Evolutionary conservation across 2,113 vertebrate species (phyloP), one percentile per base, ranked within the genome.

Genomic region (Neogale vison): DNA sequence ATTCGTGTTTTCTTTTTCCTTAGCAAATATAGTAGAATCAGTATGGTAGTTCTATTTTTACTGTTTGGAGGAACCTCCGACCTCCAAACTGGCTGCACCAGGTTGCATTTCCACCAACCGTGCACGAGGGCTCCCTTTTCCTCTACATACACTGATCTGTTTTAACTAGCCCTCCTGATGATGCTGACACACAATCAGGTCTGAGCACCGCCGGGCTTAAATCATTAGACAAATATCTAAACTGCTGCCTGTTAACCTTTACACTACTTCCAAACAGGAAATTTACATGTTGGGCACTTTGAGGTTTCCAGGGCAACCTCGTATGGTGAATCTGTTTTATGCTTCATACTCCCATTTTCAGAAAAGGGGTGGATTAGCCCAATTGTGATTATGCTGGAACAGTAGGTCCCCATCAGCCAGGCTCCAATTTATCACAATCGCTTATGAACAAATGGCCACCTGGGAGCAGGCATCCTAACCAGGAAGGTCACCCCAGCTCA

Each of bases 241-340:
- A 80, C 26, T 24, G 0, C 42, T 47, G 9, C 88, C 36, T 67
- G 39, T 72, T 93, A 71, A 85, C 61, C 52, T 94, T 85, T 55
- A 52, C 42, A 6, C 26, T 67, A 2, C 90, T 90, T 31, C 42
- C 79, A 94, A 63, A 57, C 13, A 47, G 61, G 65, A 96, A 93
- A 71, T 29, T 83, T 50, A 69, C 20, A 67, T 92, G 31, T 61
- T 34, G n/a, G 93, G 36, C 12, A 39, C 52, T 76, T 86, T 18
- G 76, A 96, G 52, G 72, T 93, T 94, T 94, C 52, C 69, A 91
- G 47, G 67, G 63, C 55, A 93, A 93, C 88, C 18, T 61, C 4
- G 1, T 21, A 77, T 2, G 20, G 23, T 52, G 36, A 93, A 89
- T 69, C 59, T 91, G 34, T 82, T 92, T 77, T 92, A 47, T 86